These are phyloP conservation scores for Ceuthmochares aereus DNA, from an alignment of 2,113 vertebrate genomes.

Conservation along the genomic window DNA sequence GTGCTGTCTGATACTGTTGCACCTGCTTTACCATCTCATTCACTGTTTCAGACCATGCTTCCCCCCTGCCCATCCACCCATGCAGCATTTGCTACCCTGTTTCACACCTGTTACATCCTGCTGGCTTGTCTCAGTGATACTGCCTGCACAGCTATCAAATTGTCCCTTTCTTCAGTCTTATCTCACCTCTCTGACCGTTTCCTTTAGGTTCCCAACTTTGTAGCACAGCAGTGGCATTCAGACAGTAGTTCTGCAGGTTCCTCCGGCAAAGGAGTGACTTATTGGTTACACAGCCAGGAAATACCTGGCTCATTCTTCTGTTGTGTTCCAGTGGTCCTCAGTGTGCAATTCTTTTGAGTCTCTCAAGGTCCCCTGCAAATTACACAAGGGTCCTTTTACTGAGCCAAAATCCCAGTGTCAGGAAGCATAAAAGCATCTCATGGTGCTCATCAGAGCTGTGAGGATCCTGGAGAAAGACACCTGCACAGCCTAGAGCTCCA, in stretches of 20 bases:
- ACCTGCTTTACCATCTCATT: not conserved
- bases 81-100: not conserved
- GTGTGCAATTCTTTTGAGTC: not conserved
- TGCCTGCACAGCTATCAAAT: not conserved
- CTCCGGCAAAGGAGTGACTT: not conserved
- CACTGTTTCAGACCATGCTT: not conserved
- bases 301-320: not conserved
- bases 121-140: not conserved
- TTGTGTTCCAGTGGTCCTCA: not conserved
- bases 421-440: not conserved
- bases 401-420: not conserved
- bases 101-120: not conserved
- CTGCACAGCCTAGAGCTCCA: not conserved
- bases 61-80: rapidly evolving
- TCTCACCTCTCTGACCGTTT: not conserved
- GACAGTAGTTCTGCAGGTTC: not conserved
- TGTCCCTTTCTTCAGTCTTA: not conserved
- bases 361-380: not conserved
- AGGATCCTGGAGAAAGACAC: not conserved
- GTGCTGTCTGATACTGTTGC: not conserved
- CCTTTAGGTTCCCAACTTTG: not conserved
- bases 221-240: not conserved
- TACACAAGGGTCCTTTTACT: not conserved
- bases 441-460: not conserved
- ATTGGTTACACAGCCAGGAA: not conserved